These are phyloP conservation scores for Arnoldichthys spilopterus DNA, from an alignment of 2,797 vertebrate genomes.

Conservation along the genomic window DNA sequence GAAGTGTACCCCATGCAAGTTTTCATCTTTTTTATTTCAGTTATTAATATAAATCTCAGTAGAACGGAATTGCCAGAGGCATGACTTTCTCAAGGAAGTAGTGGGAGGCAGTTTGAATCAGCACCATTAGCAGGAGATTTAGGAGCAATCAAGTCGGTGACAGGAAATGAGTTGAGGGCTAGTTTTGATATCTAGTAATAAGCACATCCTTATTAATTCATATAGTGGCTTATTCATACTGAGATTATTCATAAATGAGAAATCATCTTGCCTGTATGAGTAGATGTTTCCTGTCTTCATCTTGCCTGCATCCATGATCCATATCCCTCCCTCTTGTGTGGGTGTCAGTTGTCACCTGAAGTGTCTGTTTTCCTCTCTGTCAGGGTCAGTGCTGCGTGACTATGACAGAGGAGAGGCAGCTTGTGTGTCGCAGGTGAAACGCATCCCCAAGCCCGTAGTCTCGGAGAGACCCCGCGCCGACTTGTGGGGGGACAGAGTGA, in stretches of 20 bases:
- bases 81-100: conserved; percentile 33
- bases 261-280: conserved; percentile 36
- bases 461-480: conserved; percentile 41
- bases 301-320: conserved; percentile 12
- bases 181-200: conserved; percentile 19
- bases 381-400: conserved; percentile 81
- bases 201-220: conserved; percentile 8
- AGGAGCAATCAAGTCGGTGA: conserved; percentile 12
- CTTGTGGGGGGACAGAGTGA: conserved; percentile 62
- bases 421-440: conserved; percentile 62
- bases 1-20: neutral
- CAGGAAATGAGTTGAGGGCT: conserved; percentile 34
- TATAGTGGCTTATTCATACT: neutral
- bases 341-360: conserved; percentile 78
- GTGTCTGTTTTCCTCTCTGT: conserved; percentile 82
- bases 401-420: conserved; percentile 79
- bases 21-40: neutral
- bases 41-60: conserved; percentile 15
- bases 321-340: conserved; percentile 47
- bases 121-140: conserved; percentile 27
- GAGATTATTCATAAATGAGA: conserved; percentile 15
- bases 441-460: conserved; percentile 41
- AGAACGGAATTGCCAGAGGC: conserved; percentile 23
- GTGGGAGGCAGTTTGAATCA: conserved; percentile 30
- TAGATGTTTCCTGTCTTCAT: conserved; percentile 39